phyloP scores from a whole-genome alignment of 2,113 vertebrate genomes.

The Mustelus asterias region DNA sequence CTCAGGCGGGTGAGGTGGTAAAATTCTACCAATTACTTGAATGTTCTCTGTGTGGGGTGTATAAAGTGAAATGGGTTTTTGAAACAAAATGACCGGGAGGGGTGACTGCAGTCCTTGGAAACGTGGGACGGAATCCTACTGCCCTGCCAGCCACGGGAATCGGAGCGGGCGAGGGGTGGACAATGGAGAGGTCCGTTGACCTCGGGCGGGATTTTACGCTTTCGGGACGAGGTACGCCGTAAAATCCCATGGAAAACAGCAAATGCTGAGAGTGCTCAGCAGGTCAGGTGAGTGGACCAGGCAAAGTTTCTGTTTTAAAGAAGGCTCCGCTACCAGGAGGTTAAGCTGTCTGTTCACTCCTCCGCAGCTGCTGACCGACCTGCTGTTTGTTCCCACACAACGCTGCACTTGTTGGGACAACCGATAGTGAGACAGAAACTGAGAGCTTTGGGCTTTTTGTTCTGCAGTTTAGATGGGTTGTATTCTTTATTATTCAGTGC shows the following conservation, averaged over 20 bases:
- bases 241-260: no score
- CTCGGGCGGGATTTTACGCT: no score
- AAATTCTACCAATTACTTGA: neutral
- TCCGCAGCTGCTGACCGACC: neutral
- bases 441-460: neutral
- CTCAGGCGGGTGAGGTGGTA: no score
- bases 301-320: neutral
- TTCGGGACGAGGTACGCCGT: no score
- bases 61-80: neutral
- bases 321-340: neutral
- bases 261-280: neutral
- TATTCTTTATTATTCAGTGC: neutral
- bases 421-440: neutral
- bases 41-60: neutral
- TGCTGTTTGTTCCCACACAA: neutral
- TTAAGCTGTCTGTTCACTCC: neutral
- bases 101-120: neutral
- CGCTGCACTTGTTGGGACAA: neutral
- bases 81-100: neutral
- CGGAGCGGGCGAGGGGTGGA: no score
- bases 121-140: no score
- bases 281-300: neutral
- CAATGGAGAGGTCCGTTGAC: no score
- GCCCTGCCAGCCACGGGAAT: no score
- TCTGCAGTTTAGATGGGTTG: neutral